Percentiles rank a stretch among this genome's conserved stretches.
Conservation (phyloP, 2,888 invertebrate species). For the Masnerella sp. region DNA sequence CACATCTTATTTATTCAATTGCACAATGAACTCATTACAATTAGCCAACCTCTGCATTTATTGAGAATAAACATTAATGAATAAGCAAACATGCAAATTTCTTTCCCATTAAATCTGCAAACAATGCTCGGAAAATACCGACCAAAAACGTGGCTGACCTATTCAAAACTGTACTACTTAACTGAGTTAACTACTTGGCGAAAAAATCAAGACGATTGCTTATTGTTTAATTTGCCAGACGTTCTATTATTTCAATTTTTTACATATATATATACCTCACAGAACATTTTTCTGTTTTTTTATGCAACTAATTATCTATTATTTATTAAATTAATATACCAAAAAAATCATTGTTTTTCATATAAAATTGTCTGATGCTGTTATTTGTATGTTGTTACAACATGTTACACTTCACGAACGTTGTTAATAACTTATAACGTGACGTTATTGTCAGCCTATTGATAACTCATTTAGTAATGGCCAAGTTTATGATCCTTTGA, state of each 20-base stretch:
- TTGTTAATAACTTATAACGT: constrained; percentile 14
- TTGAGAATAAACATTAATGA: neutral
- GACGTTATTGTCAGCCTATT: constrained; percentile 33
- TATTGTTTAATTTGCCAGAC: too few species aligned
- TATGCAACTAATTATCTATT: too few species aligned
- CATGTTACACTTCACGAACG: neutral
- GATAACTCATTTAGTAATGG: constrained; percentile 29
- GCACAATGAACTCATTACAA: too few species aligned
- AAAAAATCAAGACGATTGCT: too few species aligned
- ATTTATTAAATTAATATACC: neutral
- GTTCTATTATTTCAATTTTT: neutral
- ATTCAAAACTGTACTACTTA: constrained; percentile 1
- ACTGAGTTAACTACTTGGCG: too few species aligned
- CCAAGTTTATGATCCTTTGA: constrained; percentile 42
- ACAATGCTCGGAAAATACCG: too few species aligned
- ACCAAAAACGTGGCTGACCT: neutral
- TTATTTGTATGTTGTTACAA: neutral
- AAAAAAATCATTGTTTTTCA: neutral
- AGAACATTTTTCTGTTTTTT: neutral
- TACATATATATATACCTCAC: neutral
- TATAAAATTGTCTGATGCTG: neutral
- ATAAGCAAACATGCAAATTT: neutral
- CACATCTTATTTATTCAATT: too few species aligned
- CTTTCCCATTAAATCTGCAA: neutral
- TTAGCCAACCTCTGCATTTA: too few species aligned